Base-by-base conservation (phyloP, 2,888 invertebrate genomes). In the Lumbricus terrestris region DNA sequence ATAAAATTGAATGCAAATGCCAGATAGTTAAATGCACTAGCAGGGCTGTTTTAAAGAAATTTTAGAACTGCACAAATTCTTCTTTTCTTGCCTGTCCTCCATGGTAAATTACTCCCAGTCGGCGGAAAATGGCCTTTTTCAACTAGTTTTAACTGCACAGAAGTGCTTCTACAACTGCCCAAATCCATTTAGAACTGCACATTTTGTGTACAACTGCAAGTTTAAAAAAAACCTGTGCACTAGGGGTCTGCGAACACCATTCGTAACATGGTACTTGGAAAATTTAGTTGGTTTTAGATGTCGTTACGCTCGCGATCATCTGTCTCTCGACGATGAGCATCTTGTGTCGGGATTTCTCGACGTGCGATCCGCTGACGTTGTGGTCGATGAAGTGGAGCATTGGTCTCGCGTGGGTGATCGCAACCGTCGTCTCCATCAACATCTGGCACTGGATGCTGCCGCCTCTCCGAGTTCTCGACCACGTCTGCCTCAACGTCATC, bases 221-320 rank as follows among this genome's bases (percentile, higher is more conserved):
- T n/a, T n/a, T n/a, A n/a, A n/a, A n/a, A n/a, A n/a, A n/a, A n/a
- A n/a, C n/a, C n/a, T n/a, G n/a, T n/a, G 20, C 47, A 47, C 47
- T 47, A 47, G 1, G 47, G 47, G 29, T 69, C 8, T 69, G n/a
- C n/a, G 69, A 69, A 69, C 29, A 69, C n/a, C 69, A 69, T 69
- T 69, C 11, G 11, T 69, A 11, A n/a, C 13, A n/a, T n/a, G 69
- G 6, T n/a, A 8, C 29, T 69, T 69, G 69, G 29, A 69, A 69
- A n/a, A 35, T 85, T 85, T 85, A 85, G 85, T 85, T 85, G 85
- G 37, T 85, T 85, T 34, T 85, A 37, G 85, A 85, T 85, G 37
- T 85, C 29, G 35, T 85, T 85, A 85, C 85, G 6, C 34, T 85
- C 8, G 85, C 35, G 35, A 34, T 85, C 18, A 37, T 35, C 85